Evolutionary conservation across 2,797 vertebrate species (phyloP), one percentile per base, ranked within the genome.

Genomic region (Chloroceryle inda): DNA sequence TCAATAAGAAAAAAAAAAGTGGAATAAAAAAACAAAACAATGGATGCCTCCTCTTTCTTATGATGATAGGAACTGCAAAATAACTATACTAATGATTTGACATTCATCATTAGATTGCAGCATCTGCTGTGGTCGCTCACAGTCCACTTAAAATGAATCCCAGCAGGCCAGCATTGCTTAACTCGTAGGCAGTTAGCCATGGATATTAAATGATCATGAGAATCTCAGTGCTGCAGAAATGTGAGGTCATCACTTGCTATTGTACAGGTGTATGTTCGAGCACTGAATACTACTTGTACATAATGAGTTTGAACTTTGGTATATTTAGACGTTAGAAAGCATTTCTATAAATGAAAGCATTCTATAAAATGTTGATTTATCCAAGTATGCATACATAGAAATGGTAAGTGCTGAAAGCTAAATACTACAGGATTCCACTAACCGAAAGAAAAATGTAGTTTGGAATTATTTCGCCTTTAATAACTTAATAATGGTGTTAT

Each of bases 151-250:
- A 92, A 96, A 92, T 53, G 38, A 94, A 94, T 87, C 63, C 58
- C 85, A 96, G 72, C 66, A 85, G 72, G 80, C 35, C 22, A 68
- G 59, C 29, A 64, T 38, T 62, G 26, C 73, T 94, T 55, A 50
- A 91, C 74, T 89, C 49, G 77, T 33, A 64, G 86, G 73, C 27
- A 84, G 40, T 69, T 92, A 82, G 38, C 62, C 35, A 47, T 69
- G 50, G 62, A 83, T 91, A 82, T 91, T 79, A 96, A 97, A 96
- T 35, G 53, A 58, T 80, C 47, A 50, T 74, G 78, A 97, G 59
- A 42, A 38, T 67, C 75, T 58, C 22, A 3, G 0, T 42, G n/a
- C 16, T 71, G 21, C 24, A 78, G 64, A 91, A 74, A 18, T 66
- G 56, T 52, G 45, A 55, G 78, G 61, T 87, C 72, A 61, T 35